A percentile compares a stretch with the other conserved stretches of the same genome.
phyloP scores from a whole-genome alignment of 2,113 vertebrate species.

The Litocranius walleri region DNA sequence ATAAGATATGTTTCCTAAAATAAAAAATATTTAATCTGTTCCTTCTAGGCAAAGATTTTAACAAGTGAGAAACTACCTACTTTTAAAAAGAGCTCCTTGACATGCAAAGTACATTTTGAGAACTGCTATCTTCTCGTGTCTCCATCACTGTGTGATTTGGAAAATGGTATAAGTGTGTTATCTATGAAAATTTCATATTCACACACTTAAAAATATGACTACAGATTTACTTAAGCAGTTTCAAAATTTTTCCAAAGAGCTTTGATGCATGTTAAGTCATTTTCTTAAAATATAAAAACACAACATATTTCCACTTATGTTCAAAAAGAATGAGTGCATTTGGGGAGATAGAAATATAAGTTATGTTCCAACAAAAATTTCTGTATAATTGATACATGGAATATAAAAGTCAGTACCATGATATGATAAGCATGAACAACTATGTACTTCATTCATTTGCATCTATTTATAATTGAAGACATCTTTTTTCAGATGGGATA shows the following conservation, averaged over 20 bases:
- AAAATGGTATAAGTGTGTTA: neutral
- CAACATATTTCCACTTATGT: neutral
- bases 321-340: neutral
- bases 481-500: neutral
- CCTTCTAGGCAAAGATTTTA: neutral
- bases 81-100: neutral
- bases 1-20: neutral
- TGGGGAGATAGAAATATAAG: neutral
- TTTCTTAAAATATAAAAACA: conserved; percentile 4
- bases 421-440: neutral
- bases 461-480: neutral
- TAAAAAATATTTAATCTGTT: neutral
- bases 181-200: neutral
- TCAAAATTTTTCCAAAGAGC: neutral
- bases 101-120: neutral
- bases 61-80: neutral
- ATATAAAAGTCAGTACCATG: neutral
- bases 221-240: neutral
- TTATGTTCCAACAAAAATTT: neutral
- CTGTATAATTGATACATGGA: neutral
- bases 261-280: neutral
- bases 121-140: neutral
- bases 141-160: neutral
- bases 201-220: neutral
- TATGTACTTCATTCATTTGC: neutral